Evolutionary conservation across 2,113 vertebrate genomes (phyloP).

Genomic region (Hassar affinis): DNA sequence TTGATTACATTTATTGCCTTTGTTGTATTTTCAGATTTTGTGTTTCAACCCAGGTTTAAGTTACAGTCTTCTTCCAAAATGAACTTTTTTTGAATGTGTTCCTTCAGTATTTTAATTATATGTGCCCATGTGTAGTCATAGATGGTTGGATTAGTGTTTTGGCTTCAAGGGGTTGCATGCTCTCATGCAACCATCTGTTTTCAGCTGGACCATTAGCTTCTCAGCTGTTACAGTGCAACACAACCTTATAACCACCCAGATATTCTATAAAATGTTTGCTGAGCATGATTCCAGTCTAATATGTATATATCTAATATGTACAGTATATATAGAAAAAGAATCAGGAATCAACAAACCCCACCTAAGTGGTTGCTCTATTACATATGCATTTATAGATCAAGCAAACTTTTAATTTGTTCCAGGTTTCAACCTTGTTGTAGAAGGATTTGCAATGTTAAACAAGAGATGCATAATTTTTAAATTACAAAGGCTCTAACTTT

Average conservation of each 20-base stretch:
- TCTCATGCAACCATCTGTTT: constrained; percentile 74
- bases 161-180: constrained; percentile 69
- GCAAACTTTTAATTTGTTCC: not conserved
- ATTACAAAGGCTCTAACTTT: not conserved
- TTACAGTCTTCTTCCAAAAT: not conserved
- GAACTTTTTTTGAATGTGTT: not conserved
- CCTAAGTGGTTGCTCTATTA: not conserved
- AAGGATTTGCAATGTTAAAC: not conserved
- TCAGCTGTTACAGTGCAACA: constrained; percentile 65
- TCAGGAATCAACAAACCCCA: not conserved
- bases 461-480: not conserved
- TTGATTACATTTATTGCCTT: not conserved
- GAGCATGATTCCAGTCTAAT: not conserved
- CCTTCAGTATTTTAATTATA: not conserved
- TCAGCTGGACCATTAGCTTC: constrained; percentile 75
- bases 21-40: not conserved
- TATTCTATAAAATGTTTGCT: not conserved
- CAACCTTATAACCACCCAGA: constrained; percentile 10
- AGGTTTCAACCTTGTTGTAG: not conserved
- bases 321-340: not conserved
- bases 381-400: not conserved
- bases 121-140: constrained; percentile 33
- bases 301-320: not conserved
- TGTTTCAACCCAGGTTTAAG: not conserved
- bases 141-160: constrained; percentile 61